Evolutionary conservation across 2,888 invertebrate genomes (phyloP), one percentile per base, ranked within the genome.

Genomic region (Bugulina stolonifera): DNA sequence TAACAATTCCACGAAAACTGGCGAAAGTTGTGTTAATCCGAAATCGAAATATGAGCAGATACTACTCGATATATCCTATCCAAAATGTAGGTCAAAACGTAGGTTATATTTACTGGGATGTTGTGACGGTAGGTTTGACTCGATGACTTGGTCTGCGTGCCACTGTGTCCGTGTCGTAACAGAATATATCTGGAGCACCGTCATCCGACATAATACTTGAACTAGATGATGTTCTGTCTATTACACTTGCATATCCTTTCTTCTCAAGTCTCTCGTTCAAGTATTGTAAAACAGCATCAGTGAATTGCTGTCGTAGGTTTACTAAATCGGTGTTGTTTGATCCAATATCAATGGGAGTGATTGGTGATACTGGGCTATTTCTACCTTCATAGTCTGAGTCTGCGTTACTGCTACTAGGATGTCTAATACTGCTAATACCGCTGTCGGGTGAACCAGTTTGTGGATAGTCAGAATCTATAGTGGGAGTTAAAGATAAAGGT

Each of bases 161-260:
- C 18, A 64, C 64, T 25, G 64, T 64, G n/a, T 64, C 64, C 2
- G 64, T 64, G 32, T 64, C 64, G n/a, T 64, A 64, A 32, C 64
- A 64, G 64, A 64, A 64, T 29, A 64, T 64, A 32, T 64, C 64
- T 32, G 64, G 34, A 2, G 64, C 64, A 29, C 64, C 64, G n/a
- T 64, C 64, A 34, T 64, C 64, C 32, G 64, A 64, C 27, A 25
- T 22, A 10, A 29, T 64, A 32, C 64, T 64, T 5, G 32, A 32
- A 14, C 5, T 14, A 14, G 64, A 32, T 5, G 64, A 64, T 5
- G 64, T 32, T 32, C 64, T 27, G 64, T 64, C 64, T 10, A 18
- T 32, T 5, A 64, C 27, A 5, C 14, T 34, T 5, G 25, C 32
- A 32, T 64, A 64, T 3, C 64, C 64, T 64, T 64, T 64, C 27